phyloP scores from a whole-genome alignment of 1,140 invertebrate genomes.

The Meloidogyne exigua region DNA sequence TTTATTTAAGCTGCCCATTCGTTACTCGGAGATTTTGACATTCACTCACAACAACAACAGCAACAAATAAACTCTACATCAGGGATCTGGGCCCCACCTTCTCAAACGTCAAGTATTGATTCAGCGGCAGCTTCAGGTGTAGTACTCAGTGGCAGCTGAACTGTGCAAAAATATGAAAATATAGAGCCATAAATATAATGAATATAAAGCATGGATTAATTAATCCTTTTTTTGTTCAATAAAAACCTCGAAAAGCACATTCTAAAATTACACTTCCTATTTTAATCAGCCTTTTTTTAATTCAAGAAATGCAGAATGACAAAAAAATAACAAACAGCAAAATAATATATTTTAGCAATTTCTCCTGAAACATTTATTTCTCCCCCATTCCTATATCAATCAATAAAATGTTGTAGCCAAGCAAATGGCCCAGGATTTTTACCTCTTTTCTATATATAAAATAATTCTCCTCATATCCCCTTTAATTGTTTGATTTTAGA shows the following conservation, averaged over 20 bases:
- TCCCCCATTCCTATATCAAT: background rate
- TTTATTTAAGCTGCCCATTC: background rate
- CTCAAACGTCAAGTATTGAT: constrained; percentile 9
- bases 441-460: background rate
- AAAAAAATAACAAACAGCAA: background rate
- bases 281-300: background rate
- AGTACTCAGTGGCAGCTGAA: background rate
- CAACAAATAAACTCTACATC: constrained; percentile 6
- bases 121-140: background rate
- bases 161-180: background rate
- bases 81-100: constrained; percentile 8
- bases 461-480: background rate
- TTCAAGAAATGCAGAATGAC: background rate
- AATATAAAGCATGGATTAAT: background rate
- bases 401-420: background rate
- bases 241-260: background rate
- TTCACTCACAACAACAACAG: constrained; percentile 15
- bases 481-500: constrained; percentile 2
- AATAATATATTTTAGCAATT: constrained; percentile 2
- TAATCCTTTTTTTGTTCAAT: background rate
- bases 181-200: background rate
- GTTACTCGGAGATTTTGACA: constrained; percentile 5
- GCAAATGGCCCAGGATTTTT: background rate
- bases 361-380: background rate
- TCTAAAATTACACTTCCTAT: background rate